These are phyloP conservation scores for Astropecten irregularis DNA, from an alignment of 53 echinoderm and acorn worm genomes.

Conservation along the genomic window DNA sequence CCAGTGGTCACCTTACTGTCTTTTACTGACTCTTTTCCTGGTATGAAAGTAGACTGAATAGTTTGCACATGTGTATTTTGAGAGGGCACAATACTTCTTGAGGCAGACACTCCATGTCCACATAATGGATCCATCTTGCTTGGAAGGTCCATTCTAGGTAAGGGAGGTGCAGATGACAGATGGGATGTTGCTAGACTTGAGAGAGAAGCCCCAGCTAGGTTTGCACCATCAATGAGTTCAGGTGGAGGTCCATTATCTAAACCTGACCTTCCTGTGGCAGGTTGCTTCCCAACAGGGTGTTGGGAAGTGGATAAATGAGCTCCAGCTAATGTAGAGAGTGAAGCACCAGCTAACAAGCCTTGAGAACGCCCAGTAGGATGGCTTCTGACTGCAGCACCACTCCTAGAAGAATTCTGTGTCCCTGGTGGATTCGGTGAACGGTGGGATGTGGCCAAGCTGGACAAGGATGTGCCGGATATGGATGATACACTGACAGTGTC, in stretches of 20 bases:
- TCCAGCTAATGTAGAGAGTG: conserved; percentile 26
- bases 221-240: neutral
- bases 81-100: too few species aligned
- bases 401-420: neutral
- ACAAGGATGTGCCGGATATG: neutral
- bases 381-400: neutral
- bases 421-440: neutral
- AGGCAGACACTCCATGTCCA: too few species aligned
- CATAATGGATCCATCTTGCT: too few species aligned
- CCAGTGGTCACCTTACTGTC: neutral
- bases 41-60: too few species aligned
- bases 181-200: conserved; percentile 22
- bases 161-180: conserved; percentile 1
- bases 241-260: neutral
- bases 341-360: neutral
- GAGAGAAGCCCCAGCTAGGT: conserved; percentile 8
- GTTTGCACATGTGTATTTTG: too few species aligned
- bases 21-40: neutral
- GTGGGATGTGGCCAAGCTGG: conserved; percentile 28
- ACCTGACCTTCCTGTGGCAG: too few species aligned
- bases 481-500: neutral
- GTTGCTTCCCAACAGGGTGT: too few species aligned
- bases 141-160: too few species aligned
- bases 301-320: conserved; percentile 18
- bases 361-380: neutral